These are phyloP conservation scores for Sialia sialis DNA, from an alignment of 2,113 vertebrate species.

Conservation along the genomic window DNA sequence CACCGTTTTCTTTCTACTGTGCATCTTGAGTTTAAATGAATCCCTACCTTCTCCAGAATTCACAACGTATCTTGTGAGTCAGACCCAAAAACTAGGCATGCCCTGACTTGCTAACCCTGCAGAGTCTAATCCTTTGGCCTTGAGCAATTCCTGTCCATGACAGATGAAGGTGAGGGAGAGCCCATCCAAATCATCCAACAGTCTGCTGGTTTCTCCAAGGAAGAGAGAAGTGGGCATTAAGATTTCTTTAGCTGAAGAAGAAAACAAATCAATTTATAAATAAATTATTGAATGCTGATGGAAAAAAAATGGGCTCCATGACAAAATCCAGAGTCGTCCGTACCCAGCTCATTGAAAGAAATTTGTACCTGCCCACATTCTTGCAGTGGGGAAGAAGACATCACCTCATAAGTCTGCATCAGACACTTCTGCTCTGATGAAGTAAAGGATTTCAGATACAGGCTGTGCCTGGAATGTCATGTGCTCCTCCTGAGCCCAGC, in stretches of 20 bases:
- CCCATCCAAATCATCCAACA: not conserved
- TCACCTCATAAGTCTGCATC: not conserved
- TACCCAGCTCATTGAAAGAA: not conserved
- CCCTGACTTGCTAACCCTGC: not conserved
- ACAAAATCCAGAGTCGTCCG: not conserved
- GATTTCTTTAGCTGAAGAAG: not conserved
- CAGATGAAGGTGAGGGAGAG: not conserved
- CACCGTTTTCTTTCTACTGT: not conserved
- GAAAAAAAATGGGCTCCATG: rapidly evolving
- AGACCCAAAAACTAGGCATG: not conserved
- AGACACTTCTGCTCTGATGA: not conserved
- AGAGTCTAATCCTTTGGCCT: not conserved
- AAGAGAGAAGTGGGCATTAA: not conserved
- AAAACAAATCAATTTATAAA: not conserved
- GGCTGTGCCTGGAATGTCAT: not conserved
- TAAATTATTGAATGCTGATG: not conserved
- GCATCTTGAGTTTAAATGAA: not conserved
- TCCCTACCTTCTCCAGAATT: not conserved
- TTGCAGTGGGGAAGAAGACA: not conserved
- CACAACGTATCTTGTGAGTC: not conserved
- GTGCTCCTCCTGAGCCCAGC: not conserved
- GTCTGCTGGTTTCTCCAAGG: not conserved
- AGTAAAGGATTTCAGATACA: not conserved
- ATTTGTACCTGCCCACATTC: not conserved
- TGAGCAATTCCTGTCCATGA: not conserved